These are phyloP conservation scores for Heliocidaris tuberculata DNA, from an alignment of 35 echinoderm and acorn worm genomes.

Conservation along the genomic window DNA sequence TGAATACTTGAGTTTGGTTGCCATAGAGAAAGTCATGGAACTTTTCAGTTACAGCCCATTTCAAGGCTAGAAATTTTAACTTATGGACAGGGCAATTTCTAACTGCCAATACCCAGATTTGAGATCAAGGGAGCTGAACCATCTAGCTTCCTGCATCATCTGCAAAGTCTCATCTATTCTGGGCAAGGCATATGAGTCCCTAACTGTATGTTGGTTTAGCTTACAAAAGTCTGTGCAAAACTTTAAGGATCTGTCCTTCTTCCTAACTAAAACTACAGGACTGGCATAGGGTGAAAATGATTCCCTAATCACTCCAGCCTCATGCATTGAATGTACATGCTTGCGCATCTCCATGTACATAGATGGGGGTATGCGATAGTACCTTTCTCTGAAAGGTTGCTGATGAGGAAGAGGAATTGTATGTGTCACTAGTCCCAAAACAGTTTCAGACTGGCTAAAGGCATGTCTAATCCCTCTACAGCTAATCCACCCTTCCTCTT, in stretches of 20 bases:
- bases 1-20: too few relatives aligned
- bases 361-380: neutral
- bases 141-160: neutral
- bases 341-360: neutral
- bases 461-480: too few relatives aligned
- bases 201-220: neutral
- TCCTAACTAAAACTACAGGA: neutral
- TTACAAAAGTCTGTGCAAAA: neutral
- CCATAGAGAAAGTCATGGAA: too few relatives aligned
- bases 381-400: neutral
- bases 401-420: neutral
- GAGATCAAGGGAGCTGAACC: neutral
- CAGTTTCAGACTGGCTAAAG: neutral
- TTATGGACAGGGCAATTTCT: constrained; percentile 62
- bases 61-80: constrained; percentile 48
- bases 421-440: constrained; percentile 19
- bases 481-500: neutral
- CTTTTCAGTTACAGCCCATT: too few relatives aligned
- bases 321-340: neutral
- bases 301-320: neutral
- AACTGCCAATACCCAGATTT: neutral
- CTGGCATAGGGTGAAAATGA: neutral
- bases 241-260: neutral
- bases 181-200: neutral
- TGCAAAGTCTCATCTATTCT: neutral